A percentile compares a stretch with the other conserved stretches of the same genome.
These are phyloP conservation scores for Papilio elwesi DNA, from an alignment of 2,888 invertebrate species.

Conservation along the genomic window DNA sequence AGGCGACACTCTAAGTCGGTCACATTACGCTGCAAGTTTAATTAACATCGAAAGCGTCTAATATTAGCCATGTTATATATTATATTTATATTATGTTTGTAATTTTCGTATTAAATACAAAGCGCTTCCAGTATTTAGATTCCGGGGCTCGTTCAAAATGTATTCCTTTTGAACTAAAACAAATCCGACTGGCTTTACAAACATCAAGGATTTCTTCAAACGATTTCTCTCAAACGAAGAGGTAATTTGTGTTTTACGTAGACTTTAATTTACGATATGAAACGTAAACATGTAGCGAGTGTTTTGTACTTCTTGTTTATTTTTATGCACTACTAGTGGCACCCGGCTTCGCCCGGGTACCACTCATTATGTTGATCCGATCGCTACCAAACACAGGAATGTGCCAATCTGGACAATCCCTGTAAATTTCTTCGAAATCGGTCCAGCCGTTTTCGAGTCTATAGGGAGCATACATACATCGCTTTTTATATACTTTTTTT, in stretches of 20 bases:
- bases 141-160: conserved; percentile 4
- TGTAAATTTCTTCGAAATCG: too few species aligned
- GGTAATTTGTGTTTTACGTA: conserved; percentile 6
- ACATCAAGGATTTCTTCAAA: conserved; percentile 5
- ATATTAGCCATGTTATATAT: neutral
- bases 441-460: too few species aligned
- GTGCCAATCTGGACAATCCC: too few species aligned
- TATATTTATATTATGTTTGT: neutral
- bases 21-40: too few species aligned
- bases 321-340: neutral
- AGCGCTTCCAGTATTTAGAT: neutral
- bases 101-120: neutral
- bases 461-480: too few species aligned
- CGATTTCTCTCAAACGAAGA: conserved; percentile 8
- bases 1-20: too few species aligned
- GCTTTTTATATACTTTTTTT: too few species aligned
- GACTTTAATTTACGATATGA: conserved; percentile 10
- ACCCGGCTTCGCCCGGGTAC: too few species aligned
- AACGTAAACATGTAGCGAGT: conserved; percentile 1
- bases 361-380: too few species aligned
- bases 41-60: neutral
- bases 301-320: neutral
- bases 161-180: conserved; percentile 17
- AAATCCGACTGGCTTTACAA: conserved; percentile 4
- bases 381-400: too few species aligned